A percentile compares a stretch with the other conserved stretches of the same genome.
phyloP scores from a whole-genome alignment of 2,113 vertebrate species.

The Malaclemys terrapin region DNA sequence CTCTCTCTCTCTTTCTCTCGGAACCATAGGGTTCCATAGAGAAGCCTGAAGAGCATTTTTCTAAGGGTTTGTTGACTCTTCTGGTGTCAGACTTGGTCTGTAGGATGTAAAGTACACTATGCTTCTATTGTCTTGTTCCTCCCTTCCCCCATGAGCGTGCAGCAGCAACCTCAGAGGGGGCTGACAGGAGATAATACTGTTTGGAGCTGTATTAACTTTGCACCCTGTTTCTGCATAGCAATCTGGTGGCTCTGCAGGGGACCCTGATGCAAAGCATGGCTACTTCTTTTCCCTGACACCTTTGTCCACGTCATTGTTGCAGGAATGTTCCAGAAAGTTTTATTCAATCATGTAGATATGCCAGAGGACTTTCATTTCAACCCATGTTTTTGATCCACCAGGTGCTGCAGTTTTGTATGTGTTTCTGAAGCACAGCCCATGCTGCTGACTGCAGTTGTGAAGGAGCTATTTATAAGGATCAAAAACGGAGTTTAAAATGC shows the following conservation, averaged over 20 bases:
- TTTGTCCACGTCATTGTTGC: neutral
- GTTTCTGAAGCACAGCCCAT: neutral
- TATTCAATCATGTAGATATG: fast-evolving
- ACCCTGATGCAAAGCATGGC: neutral
- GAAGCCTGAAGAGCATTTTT: neutral
- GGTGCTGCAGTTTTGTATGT: neutral
- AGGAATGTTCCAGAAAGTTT: neutral
- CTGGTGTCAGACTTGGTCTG: neutral
- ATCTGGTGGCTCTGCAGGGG: neutral
- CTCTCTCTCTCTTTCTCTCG: too few species aligned
- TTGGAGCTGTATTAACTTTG: neutral
- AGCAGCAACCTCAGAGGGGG: neutral
- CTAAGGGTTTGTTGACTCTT: neutral
- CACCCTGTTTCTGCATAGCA: fast-evolving
- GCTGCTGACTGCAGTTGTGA: neutral
- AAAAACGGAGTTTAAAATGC: neutral
- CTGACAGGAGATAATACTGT: fast-evolving
- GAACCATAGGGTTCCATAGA: neutral
- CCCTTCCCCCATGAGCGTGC: neutral
- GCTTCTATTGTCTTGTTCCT: neutral
- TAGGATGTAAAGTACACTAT: neutral
- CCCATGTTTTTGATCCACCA: constrained; percentile 6
- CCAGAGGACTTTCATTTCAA: neutral
- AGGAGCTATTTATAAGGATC: neutral
- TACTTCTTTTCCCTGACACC: neutral